Conservation (phyloP, 2,888 invertebrate genomes). For the Clostera curtula region DNA sequence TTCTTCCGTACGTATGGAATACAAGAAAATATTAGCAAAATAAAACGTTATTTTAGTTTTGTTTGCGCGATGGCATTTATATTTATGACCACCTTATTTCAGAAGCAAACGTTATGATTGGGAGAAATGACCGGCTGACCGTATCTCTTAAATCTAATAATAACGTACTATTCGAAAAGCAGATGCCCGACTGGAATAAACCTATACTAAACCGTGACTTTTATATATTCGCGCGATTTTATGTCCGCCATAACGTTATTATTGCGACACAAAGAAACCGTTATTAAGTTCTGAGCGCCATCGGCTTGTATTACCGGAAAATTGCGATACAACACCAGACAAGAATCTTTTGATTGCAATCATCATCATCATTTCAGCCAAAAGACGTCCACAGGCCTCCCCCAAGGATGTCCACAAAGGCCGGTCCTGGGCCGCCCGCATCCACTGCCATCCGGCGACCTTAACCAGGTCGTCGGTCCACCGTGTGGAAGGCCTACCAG, state of each 20-base stretch:
- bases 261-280: slow-evolving; percentile 13
- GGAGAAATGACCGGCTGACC: slow-evolving; percentile 5
- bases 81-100: slow-evolving; percentile 8
- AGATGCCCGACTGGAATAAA: slow-evolving; percentile 14
- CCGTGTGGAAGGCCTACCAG: too few relatives aligned
- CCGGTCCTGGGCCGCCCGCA: too few relatives aligned
- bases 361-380: too few relatives aligned
- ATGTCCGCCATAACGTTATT: slow-evolving; percentile 20
- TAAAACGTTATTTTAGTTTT: slow-evolving; percentile 3
- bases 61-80: slow-evolving; percentile 6
- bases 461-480: too few relatives aligned
- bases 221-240: slow-evolving; percentile 23
- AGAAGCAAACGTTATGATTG: slow-evolving; percentile 7
- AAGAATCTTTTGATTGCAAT: too few relatives aligned
- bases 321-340: too few relatives aligned
- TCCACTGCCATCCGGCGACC: too few relatives aligned
- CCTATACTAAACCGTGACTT: slow-evolving; percentile 15
- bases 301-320: background rate
- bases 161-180: slow-evolving; percentile 11
- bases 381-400: too few relatives aligned
- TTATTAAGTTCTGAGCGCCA: slow-evolving; percentile 12
- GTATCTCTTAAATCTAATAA: slow-evolving; percentile 17
- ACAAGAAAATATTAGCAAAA: slow-evolving; percentile 6
- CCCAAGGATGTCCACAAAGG: too few relatives aligned
- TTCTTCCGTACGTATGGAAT: too few relatives aligned